A percentile compares a stretch with the other conserved stretches of the same genome.
These are phyloP conservation scores for Petrophora chlorosata DNA, from an alignment of 2,888 invertebrate genomes.

Conservation along the genomic window DNA sequence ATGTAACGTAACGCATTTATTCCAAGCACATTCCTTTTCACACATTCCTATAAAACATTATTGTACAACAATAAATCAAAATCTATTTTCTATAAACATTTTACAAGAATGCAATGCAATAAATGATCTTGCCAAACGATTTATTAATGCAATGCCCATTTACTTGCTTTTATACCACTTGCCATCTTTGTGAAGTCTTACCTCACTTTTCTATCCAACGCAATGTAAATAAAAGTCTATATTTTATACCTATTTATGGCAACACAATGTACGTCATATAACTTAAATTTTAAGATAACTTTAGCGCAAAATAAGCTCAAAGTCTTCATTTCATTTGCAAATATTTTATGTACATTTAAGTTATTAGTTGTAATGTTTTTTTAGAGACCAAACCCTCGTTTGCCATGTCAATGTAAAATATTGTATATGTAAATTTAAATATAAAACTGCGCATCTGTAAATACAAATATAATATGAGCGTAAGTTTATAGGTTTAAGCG, in stretches of 20 bases:
- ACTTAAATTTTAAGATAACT: not conserved
- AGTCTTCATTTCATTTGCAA: constrained; percentile 31
- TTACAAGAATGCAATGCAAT: constrained; percentile 1
- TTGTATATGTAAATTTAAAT: constrained; percentile 47
- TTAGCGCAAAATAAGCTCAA: constrained; percentile 32
- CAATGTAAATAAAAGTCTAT: too few relatives aligned
- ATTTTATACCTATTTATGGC: too few relatives aligned
- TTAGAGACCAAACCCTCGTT: constrained; percentile 28
- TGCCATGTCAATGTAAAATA: constrained; percentile 21
- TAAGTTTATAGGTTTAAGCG: constrained; percentile 10
- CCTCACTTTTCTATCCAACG: too few relatives aligned
- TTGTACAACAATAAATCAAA: too few relatives aligned
- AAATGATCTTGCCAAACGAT: constrained; percentile 10
- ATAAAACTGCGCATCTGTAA: constrained; percentile 42
- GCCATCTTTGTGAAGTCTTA: constrained; percentile 5
- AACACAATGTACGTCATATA: not conserved
- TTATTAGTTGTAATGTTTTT: constrained; percentile 22
- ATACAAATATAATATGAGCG: constrained; percentile 18
- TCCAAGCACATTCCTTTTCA: constrained; percentile 11
- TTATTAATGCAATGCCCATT: not conserved
- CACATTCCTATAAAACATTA: too few relatives aligned
- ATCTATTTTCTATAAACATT: too few relatives aligned
- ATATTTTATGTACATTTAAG: constrained; percentile 23
- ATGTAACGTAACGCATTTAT: constrained; percentile 11
- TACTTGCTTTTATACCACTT: not conserved